phyloP scores from a whole-genome alignment of 2,113 vertebrate genomes.

The Daboia siamensis region DNA sequence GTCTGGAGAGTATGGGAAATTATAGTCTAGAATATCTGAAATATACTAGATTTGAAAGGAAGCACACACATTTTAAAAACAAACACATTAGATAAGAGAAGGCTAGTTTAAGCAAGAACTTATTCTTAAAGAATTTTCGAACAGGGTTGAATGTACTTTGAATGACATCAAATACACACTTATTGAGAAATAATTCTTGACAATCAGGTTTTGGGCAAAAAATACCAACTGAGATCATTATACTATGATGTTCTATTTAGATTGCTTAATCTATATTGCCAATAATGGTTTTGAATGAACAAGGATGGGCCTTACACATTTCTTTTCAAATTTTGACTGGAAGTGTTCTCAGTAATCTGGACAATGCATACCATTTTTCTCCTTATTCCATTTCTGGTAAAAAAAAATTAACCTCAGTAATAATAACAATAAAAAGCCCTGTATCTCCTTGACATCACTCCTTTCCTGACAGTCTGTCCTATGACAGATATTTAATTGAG shows the following conservation, averaged over 20 bases:
- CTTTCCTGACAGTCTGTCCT: conserved; percentile 48
- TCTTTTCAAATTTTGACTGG: background rate
- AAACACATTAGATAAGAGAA: background rate
- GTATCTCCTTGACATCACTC: conserved; percentile 70
- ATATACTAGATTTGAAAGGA: background rate
- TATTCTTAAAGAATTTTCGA: background rate
- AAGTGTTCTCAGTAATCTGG: background rate
- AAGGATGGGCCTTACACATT: conserved; percentile 1
- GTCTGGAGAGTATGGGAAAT: background rate
- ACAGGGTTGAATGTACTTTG: background rate
- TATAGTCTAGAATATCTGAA: background rate
- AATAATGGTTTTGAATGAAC: conserved; percentile 28
- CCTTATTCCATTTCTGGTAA: conserved; percentile 31
- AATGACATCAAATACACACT: background rate
- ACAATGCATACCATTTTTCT: conserved; percentile 19
- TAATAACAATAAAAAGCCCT: conserved; percentile 54
- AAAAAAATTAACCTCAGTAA: conserved; percentile 51
- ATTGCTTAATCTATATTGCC: background rate
- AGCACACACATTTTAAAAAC: background rate
- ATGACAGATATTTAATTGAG: conserved; percentile 56
- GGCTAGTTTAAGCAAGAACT: background rate
- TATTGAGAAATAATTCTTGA: background rate
- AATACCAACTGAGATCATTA: background rate
- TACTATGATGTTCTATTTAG: background rate
- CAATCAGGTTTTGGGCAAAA: background rate